These are phyloP conservation scores for Cebus imitator DNA, from an alignment of 2,113 vertebrate species.

Conservation along the genomic window DNA sequence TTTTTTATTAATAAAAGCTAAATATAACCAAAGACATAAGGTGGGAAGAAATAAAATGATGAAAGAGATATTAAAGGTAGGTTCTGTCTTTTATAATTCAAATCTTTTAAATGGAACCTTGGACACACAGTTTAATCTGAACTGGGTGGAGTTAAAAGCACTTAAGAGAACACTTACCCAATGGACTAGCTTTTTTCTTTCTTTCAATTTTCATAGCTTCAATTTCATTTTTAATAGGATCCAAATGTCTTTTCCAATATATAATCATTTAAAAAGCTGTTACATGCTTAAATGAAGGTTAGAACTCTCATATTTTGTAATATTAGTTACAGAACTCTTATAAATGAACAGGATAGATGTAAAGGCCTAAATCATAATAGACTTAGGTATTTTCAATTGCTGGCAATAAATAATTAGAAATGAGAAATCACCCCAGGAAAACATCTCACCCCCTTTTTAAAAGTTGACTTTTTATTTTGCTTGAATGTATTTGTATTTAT, in stretches of 20 bases:
- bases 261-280: conserved; percentile 32
- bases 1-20: neutral
- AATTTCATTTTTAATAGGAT: conserved; percentile 34
- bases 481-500: conserved; percentile 6
- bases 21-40: neutral
- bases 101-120: neutral
- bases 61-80: neutral
- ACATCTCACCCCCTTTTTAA: conserved; percentile 36
- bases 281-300: neutral
- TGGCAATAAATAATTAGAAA: conserved; percentile 54
- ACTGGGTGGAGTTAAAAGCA: neutral
- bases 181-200: neutral
- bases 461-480: neutral
- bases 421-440: conserved; percentile 32
- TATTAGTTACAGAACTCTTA: neutral
- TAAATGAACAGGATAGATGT: neutral
- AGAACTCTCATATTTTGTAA: conserved; percentile 1
- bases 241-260: conserved; percentile 52
- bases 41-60: neutral
- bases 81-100: neutral
- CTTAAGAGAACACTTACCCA: neutral
- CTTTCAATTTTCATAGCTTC: neutral
- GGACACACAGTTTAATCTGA: neutral
- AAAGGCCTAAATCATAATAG: neutral
- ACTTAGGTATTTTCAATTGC: conserved; percentile 29